phyloP scores from a whole-genome alignment of 2,113 vertebrate genomes.

The Oxyura jamaicensis region DNA sequence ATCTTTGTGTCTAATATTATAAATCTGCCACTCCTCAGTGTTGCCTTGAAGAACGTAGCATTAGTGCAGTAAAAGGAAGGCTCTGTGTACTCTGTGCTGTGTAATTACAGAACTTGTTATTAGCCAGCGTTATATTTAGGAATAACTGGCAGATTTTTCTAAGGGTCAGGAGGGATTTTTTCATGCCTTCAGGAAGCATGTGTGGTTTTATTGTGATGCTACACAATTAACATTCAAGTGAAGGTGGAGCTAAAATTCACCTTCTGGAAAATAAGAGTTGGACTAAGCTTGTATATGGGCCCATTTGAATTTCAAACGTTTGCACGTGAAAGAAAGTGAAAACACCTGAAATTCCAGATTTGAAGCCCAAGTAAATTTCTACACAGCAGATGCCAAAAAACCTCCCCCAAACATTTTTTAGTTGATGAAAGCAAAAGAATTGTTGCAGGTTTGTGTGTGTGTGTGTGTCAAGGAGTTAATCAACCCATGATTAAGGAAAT shows the following conservation, averaged over 20 bases:
- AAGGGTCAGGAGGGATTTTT: slow-evolving; percentile 38
- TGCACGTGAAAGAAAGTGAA: not conserved
- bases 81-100: slow-evolving; percentile 31
- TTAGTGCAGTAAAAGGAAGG: slow-evolving; percentile 27
- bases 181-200: slow-evolving; percentile 11
- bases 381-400: not conserved
- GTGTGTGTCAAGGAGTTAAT: not conserved
- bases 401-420: not conserved
- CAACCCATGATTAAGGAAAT: not conserved
- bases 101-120: slow-evolving; percentile 56
- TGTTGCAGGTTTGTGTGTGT: not conserved
- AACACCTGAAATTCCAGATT: slow-evolving; percentile 3
- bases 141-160: slow-evolving; percentile 43
- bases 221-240: not conserved
- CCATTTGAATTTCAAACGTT: not conserved
- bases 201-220: slow-evolving; percentile 28
- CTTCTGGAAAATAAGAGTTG: not conserved
- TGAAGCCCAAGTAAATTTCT: not conserved
- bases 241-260: slow-evolving; percentile 11
- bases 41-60: not conserved
- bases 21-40: not conserved
- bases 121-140: slow-evolving; percentile 51
- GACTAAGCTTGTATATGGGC: not conserved
- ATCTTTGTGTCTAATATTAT: slow-evolving; percentile 9
- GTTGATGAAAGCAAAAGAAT: not conserved